Base-by-base conservation (phyloP, 2,888 invertebrate genomes). In the Clunio marinus region DNA sequence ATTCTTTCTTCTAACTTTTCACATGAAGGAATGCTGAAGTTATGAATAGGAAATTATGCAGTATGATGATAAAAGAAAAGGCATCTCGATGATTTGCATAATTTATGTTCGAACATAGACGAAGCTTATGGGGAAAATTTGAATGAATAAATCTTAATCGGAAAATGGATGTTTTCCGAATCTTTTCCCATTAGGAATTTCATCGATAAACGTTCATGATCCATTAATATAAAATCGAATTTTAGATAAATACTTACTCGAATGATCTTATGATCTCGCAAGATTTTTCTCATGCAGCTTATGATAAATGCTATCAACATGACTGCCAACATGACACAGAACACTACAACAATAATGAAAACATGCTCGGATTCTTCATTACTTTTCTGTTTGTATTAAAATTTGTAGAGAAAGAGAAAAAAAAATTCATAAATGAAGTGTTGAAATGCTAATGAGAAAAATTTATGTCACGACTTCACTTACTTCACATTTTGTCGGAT, bases 251-350 rank as follows among this genome's bases (percentile, higher is more conserved):
- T 51, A 51, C 83, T 82, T 79, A 92, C 93, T 85, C 90, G 88
- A 74, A 93, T 93, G 73, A 91, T 88, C 74, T 88, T 86, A 75
- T 92, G 93, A 80, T 94, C 93, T 76, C 89, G 86, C 74, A 91
- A 85, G 41, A 95, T 83, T 76, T 95, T 94, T 72, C 88, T 84
- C 72, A 90, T 83, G 78, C 94, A 94, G 75, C 93, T 93, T 80
- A 91, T 91, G 71, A 93, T 83, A 78, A 94, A 92, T 46, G 93
- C 90, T 75, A 90, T 86, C 75, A 90, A 89, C 89, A 95, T 91
- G 27, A 93, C 92, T 46, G 89, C 87, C 67, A 95, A 83, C 71
- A 95, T 92, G 69, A 93, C 80, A 22, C 90, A 89, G 78, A 94
- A 94, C 69, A 95, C 89, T 27, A 93, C 85, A 75, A 95, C 84